Base-by-base conservation (phyloP, 2,888 invertebrate species). In the Poecilus cupreus region DNA sequence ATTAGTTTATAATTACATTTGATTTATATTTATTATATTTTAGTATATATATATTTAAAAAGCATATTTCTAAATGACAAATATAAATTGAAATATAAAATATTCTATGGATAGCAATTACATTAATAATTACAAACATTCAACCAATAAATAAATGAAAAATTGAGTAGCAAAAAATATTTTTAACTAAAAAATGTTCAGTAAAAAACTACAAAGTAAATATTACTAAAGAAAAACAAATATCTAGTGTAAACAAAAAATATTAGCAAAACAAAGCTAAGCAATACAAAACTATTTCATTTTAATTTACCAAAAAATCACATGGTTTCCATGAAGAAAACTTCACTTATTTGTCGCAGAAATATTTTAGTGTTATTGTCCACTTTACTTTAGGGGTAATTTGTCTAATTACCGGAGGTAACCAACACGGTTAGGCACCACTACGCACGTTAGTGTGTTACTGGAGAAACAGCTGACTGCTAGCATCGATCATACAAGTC, bases 401-500 rank as follows among this genome's bases (percentile, higher is more conserved):
- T 68, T 37, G 4, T 8, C 37, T 32, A 37, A 37, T 20, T 37
- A 68, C 6, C 10, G 24, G 64, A n/a, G 18, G 0, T 5, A 68
- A 68, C 13, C 32, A 13, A 37, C 64, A 4, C 64, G 0, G 60
- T 24, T 26, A 60, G 10, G 37, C 64, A 32, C 37, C 64, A 6
- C 64, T 13, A 13, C 32, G 13, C 32, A 68, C 64, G 39, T 32
- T 39, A 13, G 20, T 68, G 64, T 68, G 39, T 68, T 32, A 68
- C 64, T 68, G 37, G 39, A 18, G 16, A 68, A 68, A 68, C 64
- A 68, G 64, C 64, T 68, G 64, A 68, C 37, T 68, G 18, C 16
- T 11, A 46, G 64, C 60, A 60, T 60, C 26, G 60, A 60, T 60
- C 60, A 54, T n/a, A n/a, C 24, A n/a, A 4, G 43, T 43, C 1